Percentiles rank a stretch among this genome's conserved stretches.
These are phyloP conservation scores for Spodoptera littoralis DNA, from an alignment of 2,888 invertebrate species.

Conservation along the genomic window DNA sequence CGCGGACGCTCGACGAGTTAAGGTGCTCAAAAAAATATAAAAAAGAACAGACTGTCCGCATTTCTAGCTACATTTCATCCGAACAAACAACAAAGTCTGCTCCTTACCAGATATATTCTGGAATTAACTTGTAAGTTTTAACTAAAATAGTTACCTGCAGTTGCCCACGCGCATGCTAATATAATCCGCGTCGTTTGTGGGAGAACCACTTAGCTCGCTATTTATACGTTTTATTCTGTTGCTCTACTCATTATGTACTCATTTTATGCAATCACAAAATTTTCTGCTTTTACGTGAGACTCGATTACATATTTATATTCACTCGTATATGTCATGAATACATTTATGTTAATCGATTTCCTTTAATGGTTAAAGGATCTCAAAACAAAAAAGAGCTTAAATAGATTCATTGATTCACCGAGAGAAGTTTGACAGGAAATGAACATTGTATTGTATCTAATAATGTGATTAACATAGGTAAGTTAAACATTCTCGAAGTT, in stretches of 20 bases:
- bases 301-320: conserved; percentile 1
- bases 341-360: too few species aligned
- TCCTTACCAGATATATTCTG: conserved; percentile 6
- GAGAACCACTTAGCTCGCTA: conserved; percentile 48
- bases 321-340: neutral
- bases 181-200: conserved; percentile 43
- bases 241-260: conserved; percentile 1
- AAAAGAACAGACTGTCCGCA: neutral
- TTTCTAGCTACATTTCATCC: neutral
- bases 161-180: conserved; percentile 38
- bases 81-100: neutral
- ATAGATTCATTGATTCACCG: too few species aligned
- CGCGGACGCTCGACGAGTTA: too few species aligned
- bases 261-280: conserved; percentile 1
- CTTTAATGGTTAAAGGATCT: too few species aligned
- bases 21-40: too few species aligned
- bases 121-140: conserved; percentile 50
- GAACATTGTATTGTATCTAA: too few species aligned
- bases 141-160: conserved; percentile 54
- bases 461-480: too few species aligned
- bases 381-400: too few species aligned
- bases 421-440: too few species aligned
- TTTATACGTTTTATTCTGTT: conserved; percentile 32
- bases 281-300: neutral
- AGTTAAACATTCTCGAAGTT: too few species aligned